Base-by-base conservation (phyloP, 2,888 invertebrate genomes). In the Drosophila paracracens region DNA sequence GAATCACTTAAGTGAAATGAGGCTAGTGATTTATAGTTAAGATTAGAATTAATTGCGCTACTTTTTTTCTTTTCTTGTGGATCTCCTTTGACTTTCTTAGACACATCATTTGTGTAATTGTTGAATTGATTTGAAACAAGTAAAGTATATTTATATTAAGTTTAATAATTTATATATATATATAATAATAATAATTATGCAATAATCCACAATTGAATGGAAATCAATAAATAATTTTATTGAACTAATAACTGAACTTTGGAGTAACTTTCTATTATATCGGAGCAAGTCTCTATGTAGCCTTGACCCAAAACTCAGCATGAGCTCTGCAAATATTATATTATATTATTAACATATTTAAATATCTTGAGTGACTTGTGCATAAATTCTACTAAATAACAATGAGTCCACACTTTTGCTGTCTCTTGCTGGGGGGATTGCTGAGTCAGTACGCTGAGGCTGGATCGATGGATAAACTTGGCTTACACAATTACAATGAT, bases 341-440 rank as follows among this genome's bases (percentile, higher is more conserved):
- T 2, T 25, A 25, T 2, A 27, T 13, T 27, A 27, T 25, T 46
- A 51, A 25, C 4, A 57, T 48, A 27, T 51, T n/a, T 52, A 46
- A 54, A 51, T 59, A 4, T 60, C 16, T 16, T 16, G 4, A 16
- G 5, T 8, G 38, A 52, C 8, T 21, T 46, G 4, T 0, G 29
- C 10, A 13, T 33, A 13, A 13, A 35, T 38, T 36, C 21, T 1
- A n/a, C 25, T 18, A 29, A 21, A 21, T 31, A 33, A 56, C 56
- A 46, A 87, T 82, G 84, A 56, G 56, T 33, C 5, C 38, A 21
- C 11, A 70, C 0, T 7, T 79, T 18, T 75, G 82, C 56, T 62
- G 2, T 51, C 2, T 82, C 6, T 25, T 73, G 13, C n/a, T 69
- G 2, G 35, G 35, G 27, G 52, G 27, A 25, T 51, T 54, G 5